Evolutionary conservation across 2,888 invertebrate species (phyloP), one percentile per base, ranked within the genome.

Genomic region (Euplagia quadripunctaria): DNA sequence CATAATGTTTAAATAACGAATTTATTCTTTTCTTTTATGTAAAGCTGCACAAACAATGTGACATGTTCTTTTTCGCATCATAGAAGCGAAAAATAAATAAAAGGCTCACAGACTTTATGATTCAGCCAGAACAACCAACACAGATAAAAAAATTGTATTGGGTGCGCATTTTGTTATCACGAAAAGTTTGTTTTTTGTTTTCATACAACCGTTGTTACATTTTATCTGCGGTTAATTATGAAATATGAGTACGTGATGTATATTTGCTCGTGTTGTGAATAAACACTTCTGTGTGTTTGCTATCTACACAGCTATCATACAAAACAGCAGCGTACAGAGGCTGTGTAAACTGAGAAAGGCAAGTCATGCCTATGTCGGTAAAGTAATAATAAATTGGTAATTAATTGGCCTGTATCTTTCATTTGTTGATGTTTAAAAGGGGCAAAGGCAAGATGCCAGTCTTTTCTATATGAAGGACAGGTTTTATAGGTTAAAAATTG

Each of bases 171-270:
- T 41, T 52, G 67, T 41, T 52, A 41, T 67, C 51, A 67, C 41
- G 9, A 16, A 42, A 31, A 42, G 51, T 41, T 52, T 0, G 2
- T 41, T 52, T 51, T 67, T 41, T 52, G 20, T 6, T 16, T 52
- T 41, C 0, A 41, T 41, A 17, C 17, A 17, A n/a, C 11, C 11
- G 41, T 43, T 55, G 42, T 68, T 55, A n/a, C 55, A 58, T 43
- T 58, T 42, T 68, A 42, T 68, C 68, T 55, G 42, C 51, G n/a
- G 0, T 11, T 55, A 55, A 20, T 55, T 58, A 55, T 43, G 68
- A 20, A 68, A 68, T 14, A 42, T 55, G n/a, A 43, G 20, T n/a
- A 65, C 65, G 46, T 65, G 65, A 49, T 49, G 68, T 68, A 68
- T 68, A 55, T 55, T 68, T 55, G 55, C 55, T 68, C 42, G 14